phyloP scores from a whole-genome alignment of 2,888 invertebrate species.

The Smittia sp. region DNA sequence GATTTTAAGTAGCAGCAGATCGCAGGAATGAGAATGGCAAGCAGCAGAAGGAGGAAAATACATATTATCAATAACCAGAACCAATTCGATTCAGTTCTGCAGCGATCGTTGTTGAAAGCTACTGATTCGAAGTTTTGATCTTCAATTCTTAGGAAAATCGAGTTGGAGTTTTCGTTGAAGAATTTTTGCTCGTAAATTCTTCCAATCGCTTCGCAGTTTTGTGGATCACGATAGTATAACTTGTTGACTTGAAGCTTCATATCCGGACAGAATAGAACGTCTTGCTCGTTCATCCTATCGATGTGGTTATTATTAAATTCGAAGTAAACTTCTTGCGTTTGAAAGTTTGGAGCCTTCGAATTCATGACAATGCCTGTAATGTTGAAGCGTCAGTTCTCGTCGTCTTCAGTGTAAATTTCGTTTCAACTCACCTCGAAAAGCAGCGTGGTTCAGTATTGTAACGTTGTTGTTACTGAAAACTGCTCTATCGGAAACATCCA shows the following conservation, averaged over 20 bases:
- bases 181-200: conserved; percentile 46
- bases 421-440: conserved; percentile 56
- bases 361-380: conserved; percentile 29
- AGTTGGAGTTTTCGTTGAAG: conserved; percentile 48
- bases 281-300: not conserved
- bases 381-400: too few relatives aligned
- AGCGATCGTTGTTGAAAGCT: conserved; percentile 48
- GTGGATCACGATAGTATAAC: conserved; percentile 48
- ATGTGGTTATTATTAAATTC: conserved; percentile 23
- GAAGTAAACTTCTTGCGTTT: conserved; percentile 30
- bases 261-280: conserved; percentile 17
- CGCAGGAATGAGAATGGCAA: conserved; percentile 54
- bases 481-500: conserved; percentile 61
- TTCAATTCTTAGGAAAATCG: conserved; percentile 46
- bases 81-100: conserved; percentile 47
- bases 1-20: conserved; percentile 48
- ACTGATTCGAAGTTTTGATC: conserved; percentile 45
- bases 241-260: conserved; percentile 43
- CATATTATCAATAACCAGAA: conserved; percentile 44
- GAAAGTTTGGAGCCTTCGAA: not conserved
- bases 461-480: conserved; percentile 67
- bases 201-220: conserved; percentile 48
- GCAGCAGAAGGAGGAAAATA: conserved; percentile 53
- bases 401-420: not conserved
- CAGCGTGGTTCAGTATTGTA: conserved; percentile 58